Percentiles rank a stretch among this genome's conserved stretches.
These are phyloP conservation scores for Andrena fulva DNA, from an alignment of 2,888 invertebrate species.

Conservation along the genomic window DNA sequence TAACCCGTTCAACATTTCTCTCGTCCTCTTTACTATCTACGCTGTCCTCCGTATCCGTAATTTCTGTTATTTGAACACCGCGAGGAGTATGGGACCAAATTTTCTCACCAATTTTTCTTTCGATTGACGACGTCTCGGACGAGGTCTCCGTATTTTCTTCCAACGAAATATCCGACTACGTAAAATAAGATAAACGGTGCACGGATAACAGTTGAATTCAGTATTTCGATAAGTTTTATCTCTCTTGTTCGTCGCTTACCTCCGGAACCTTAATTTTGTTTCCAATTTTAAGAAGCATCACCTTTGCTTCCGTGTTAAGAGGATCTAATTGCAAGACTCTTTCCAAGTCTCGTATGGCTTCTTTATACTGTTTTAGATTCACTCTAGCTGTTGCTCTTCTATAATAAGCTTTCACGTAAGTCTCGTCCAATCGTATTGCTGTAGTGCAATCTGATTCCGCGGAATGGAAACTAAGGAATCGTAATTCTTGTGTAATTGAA, in stretches of 20 bases:
- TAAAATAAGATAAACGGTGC: constrained; percentile 13
- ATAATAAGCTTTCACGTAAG: constrained; percentile 94
- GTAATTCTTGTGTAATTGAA: not conserved
- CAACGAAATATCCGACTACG: constrained; percentile 34
- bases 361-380: constrained; percentile 89
- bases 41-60: constrained; percentile 7
- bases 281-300: constrained; percentile 87
- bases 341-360: constrained; percentile 90
- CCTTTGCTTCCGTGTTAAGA: constrained; percentile 89
- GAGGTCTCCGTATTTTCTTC: constrained; percentile 7
- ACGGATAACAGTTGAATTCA: not conserved
- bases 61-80: constrained; percentile 21
- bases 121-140: constrained; percentile 33
- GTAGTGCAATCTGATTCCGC: constrained; percentile 93
- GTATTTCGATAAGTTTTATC: not conserved
- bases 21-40: no score
- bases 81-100: constrained; percentile 28
- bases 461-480: constrained; percentile 86
- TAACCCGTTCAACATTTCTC: no score
- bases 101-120: constrained; percentile 71
- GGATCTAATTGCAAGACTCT: constrained; percentile 92
- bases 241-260: constrained; percentile 75
- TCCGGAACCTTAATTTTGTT: constrained; percentile 86
- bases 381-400: constrained; percentile 92
- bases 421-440: constrained; percentile 91